Evolutionary conservation across 2,888 invertebrate species (phyloP), one percentile per base, ranked within the genome.

Genomic region (Polia nebulosa): DNA sequence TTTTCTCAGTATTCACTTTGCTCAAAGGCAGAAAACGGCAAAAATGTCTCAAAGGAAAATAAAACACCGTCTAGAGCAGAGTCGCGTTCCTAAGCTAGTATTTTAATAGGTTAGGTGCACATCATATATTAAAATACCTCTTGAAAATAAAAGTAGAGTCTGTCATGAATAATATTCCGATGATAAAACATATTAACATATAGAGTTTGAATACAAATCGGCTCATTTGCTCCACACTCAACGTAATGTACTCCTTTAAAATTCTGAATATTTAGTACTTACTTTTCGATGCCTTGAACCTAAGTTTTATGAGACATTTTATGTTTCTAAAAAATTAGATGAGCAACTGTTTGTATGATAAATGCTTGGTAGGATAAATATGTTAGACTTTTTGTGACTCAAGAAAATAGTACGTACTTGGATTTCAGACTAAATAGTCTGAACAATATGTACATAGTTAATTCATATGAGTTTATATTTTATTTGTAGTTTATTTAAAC

Each of bases 121-220:
- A 69, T 75, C 53, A 67, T 81, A 74, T 76, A 79, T 77, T 81
- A 78, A 80, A 85, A 83, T 85, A 85, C 85, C 81, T 85, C 79
- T 81, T 78, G 78, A 86, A 86, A 84, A 88, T 87, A 87, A 87
- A 85, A 86, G 83, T 80, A 76, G 58, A 71, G 80, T 85, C 83
- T 82, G 83, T 72, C 78, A 85, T 87, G 87, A 85, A 87, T 87
- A 88, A 88, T 85, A 84, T 79, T 76, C 82, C 78, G 85, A 85
- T 84, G 85, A 87, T 89, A 88, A 88, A 88, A 85, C 82, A 84
- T 86, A 84, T 87, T 85, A 87, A 85, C 85, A 85, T 87, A 87
- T 83, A 81, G 81, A 81, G 81, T 78, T 85, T 87, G 91, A 88
- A 92, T 92, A 90, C 85, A 91, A 90, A 92, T 91, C 80, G 90